These are phyloP conservation scores for Sinodicranocentrus sp. DNA, from an alignment of 2,888 invertebrate species.

Conservation along the genomic window DNA sequence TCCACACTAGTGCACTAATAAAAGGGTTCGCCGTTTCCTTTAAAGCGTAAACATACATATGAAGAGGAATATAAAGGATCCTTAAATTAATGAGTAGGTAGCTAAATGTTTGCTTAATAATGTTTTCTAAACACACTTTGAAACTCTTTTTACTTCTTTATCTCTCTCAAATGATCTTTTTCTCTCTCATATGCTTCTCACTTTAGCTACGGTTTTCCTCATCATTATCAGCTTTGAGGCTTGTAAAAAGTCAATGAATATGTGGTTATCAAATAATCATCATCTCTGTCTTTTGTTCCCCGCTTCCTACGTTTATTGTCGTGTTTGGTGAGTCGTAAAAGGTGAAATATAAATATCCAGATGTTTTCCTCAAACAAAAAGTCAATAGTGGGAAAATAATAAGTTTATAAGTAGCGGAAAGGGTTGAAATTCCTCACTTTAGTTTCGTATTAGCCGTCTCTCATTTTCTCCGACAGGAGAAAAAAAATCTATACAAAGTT, in stretches of 20 bases:
- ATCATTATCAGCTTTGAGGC: slow-evolving; percentile 27
- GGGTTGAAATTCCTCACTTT: slow-evolving; percentile 70
- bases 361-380: slow-evolving; percentile 33
- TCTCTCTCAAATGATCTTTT: slow-evolving; percentile 35
- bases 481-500: not conserved
- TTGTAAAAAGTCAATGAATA: slow-evolving; percentile 58
- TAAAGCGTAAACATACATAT: not conserved
- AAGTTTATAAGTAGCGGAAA: slow-evolving; percentile 59
- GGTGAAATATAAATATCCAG: slow-evolving; percentile 26
- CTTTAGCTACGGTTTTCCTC: slow-evolving; percentile 19
- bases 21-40: slow-evolving; percentile 26
- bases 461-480: too few species aligned
- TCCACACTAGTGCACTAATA: slow-evolving; percentile 44
- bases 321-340: slow-evolving; percentile 27
- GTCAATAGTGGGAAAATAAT: slow-evolving; percentile 10
- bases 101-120: slow-evolving; percentile 61
- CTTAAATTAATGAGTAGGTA: slow-evolving; percentile 65
- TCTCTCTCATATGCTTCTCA: not conserved
- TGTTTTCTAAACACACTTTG: slow-evolving; percentile 50
- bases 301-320: slow-evolving; percentile 51
- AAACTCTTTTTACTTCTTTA: slow-evolving; percentile 27
- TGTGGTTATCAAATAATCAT: slow-evolving; percentile 58
- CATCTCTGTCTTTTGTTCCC: slow-evolving; percentile 49
- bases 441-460: slow-evolving; percentile 32
- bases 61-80: slow-evolving; percentile 16